Conservation (phyloP, 1,140 invertebrate genomes). For the Acromyrmex echinatior region DNA sequence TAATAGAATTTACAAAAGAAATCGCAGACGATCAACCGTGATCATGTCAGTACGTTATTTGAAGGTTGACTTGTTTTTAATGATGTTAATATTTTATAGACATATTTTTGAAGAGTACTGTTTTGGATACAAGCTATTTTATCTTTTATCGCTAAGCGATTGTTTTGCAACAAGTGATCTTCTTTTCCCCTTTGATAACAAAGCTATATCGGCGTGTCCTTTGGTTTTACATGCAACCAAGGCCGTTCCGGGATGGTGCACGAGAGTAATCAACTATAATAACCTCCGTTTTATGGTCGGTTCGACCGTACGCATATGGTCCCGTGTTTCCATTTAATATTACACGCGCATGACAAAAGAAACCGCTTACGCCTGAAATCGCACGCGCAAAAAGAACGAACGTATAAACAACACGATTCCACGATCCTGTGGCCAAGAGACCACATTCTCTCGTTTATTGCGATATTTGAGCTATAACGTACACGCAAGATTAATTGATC, state of each 20-base stretch:
- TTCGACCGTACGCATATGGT: background rate
- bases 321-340: slow-evolving; percentile 54
- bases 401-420: background rate
- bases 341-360: slow-evolving; percentile 38
- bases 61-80: background rate
- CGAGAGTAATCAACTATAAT: slow-evolving; percentile 55
- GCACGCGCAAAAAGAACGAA: slow-evolving; percentile 4
- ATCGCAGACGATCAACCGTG: background rate
- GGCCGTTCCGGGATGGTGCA: background rate
- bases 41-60: background rate
- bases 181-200: slow-evolving; percentile 1
- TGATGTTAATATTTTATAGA: background rate
- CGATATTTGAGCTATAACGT: background rate
- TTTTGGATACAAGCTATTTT: background rate
- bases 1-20: background rate
- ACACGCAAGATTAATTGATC: background rate
- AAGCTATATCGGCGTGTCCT: background rate
- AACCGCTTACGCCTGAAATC: slow-evolving; percentile 27
- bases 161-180: background rate
- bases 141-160: background rate
- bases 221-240: slow-evolving; percentile 38
- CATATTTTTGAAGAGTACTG: background rate
- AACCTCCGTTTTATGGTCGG: slow-evolving; percentile 34
- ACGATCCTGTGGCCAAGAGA: background rate
- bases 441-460: background rate